phyloP scores from a whole-genome alignment of 1,140 invertebrate species.

The Cyrtorhinus lividipennis region DNA sequence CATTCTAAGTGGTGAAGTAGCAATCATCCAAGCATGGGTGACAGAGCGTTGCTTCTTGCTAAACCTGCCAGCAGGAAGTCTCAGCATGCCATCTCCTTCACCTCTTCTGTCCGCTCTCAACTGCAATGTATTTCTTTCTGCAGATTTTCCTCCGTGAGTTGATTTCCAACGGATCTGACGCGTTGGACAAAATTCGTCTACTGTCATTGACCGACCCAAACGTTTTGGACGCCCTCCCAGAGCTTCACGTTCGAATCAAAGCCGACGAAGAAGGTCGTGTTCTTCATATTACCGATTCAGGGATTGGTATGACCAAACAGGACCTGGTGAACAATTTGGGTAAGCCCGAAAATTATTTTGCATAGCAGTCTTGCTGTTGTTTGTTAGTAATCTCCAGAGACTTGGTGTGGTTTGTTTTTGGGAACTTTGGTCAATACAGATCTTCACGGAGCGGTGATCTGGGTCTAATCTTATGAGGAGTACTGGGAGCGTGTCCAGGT shows the following conservation, averaged over 20 bases:
- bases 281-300: slow-evolving; percentile 90
- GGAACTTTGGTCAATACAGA: no score
- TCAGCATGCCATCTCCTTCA: neutral
- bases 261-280: slow-evolving; percentile 91
- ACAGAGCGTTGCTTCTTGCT: no score
- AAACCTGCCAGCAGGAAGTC: no score
- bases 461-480: no score
- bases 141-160: slow-evolving; percentile 92
- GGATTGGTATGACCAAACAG: slow-evolving; percentile 93
- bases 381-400: no score
- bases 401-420: no score
- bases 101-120: neutral
- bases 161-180: slow-evolving; percentile 94
- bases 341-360: neutral
- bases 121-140: slow-evolving; percentile 20
- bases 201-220: slow-evolving; percentile 75
- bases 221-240: slow-evolving; percentile 60
- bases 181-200: slow-evolving; percentile 87
- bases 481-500: no score
- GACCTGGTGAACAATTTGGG: slow-evolving; percentile 86
- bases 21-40: no score
- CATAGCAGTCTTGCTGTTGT: no score
- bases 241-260: slow-evolving; percentile 86
- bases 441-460: no score
- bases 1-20: no score